These are phyloP conservation scores for Mormyrus iriodes DNA, from an alignment of 2,113 vertebrate species.

Conservation along the genomic window DNA sequence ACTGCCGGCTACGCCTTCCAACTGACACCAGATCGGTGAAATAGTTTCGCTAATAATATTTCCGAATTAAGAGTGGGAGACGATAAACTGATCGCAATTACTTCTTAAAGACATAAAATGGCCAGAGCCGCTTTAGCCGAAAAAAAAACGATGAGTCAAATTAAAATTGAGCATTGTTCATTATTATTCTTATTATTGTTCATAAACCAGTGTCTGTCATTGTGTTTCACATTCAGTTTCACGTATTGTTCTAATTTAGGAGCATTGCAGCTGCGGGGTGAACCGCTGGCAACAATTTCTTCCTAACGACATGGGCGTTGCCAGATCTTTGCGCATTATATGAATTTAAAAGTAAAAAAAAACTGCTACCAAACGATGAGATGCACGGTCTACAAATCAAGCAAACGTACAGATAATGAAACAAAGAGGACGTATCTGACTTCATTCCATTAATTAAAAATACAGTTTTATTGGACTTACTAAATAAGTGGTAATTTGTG, in stretches of 20 bases:
- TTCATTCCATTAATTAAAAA: not conserved
- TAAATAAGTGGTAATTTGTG: not conserved
- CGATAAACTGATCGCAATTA: not conserved
- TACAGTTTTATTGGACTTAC: not conserved
- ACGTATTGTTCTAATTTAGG: not conserved
- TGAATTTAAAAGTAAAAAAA: not conserved
- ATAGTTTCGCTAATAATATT: not conserved
- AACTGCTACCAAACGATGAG: not conserved
- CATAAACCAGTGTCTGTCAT: not conserved
- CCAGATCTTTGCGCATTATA: slow-evolving; percentile 1
- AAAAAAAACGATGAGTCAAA: not conserved
- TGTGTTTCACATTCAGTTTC: not conserved
- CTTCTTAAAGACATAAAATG: not conserved
- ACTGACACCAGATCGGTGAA: not conserved
- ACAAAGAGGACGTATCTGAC: not conserved
- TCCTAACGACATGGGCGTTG: slow-evolving; percentile 23
- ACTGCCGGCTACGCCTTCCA: not conserved
- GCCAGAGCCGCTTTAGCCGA: not conserved
- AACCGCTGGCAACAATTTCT: not conserved
- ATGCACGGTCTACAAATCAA: not conserved
- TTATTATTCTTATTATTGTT: not conserved
- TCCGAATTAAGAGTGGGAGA: not conserved
- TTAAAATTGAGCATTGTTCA: not conserved
- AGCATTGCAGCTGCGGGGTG: not conserved
- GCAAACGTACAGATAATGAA: not conserved